Evolutionary conservation across 1,140 invertebrate species (phyloP).

Genomic region (Brachionus calyciflorus): DNA sequence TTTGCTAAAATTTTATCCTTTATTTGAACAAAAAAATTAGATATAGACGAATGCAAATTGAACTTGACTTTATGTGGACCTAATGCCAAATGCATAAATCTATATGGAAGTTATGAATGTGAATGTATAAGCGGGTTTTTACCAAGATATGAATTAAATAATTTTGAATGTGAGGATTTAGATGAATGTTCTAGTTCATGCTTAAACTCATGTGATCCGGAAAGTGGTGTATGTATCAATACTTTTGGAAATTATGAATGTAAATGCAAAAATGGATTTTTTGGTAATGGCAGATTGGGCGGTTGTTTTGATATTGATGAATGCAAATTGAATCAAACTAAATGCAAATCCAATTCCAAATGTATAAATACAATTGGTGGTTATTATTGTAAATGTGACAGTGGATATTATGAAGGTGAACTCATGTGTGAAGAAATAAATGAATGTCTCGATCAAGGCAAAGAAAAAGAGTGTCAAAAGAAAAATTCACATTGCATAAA

Average conservation of each 20-base stretch:
- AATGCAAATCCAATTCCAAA: neutral
- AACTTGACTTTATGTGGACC: neutral
- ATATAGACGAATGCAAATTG: slow-evolving; percentile 7
- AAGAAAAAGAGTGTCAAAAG: neutral
- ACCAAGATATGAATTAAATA: neutral
- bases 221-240: neutral
- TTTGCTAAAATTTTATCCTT: no score
- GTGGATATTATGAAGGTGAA: neutral
- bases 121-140: slow-evolving; percentile 17
- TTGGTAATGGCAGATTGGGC: neutral
- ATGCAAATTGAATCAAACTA: neutral
- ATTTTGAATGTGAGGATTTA: slow-evolving; percentile 11
- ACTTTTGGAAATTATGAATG: slow-evolving; percentile 20
- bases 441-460: slow-evolving; percentile 38
- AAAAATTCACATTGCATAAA: slow-evolving; percentile 23
- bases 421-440: slow-evolving; percentile 29
- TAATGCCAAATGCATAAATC: slow-evolving; percentile 8
- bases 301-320: neutral
- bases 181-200: slow-evolving; percentile 25
- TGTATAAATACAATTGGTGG: slow-evolving; percentile 22
- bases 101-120: neutral
- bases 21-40: no score
- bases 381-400: slow-evolving; percentile 5
- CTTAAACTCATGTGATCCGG: slow-evolving; percentile 20
- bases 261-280: neutral